Evolutionary conservation across 2,113 vertebrate species (phyloP).

Genomic region (Dipodomys merriami): DNA sequence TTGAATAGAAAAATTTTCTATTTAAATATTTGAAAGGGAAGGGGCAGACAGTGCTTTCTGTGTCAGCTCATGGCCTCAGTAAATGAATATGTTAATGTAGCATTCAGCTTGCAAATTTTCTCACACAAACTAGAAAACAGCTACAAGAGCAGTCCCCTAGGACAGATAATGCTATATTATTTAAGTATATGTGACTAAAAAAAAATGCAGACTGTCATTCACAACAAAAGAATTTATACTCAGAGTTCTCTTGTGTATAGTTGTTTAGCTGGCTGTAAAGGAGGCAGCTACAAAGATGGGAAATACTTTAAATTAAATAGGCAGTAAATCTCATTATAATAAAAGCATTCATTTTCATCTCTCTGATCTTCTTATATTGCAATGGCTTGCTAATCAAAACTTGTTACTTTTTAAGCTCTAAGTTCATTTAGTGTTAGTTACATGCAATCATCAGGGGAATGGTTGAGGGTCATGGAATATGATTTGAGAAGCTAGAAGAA

Average conservation of each 20-base stretch:
- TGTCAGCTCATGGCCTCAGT: constrained; percentile 14
- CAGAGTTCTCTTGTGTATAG: constrained; percentile 3
- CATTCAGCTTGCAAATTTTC: constrained; percentile 54
- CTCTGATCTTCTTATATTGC: background rate
- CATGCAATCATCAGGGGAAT: background rate
- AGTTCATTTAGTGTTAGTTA: background rate
- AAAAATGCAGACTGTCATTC: constrained; percentile 38
- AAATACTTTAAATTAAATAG: constrained; percentile 33
- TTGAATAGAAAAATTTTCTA: constrained; percentile 32
- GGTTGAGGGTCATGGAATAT: background rate
- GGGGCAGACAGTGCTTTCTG: background rate
- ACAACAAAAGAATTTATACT: constrained; percentile 53
- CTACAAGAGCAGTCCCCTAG: constrained; percentile 6
- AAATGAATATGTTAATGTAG: constrained; percentile 63
- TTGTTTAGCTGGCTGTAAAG: constrained; percentile 3
- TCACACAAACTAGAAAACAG: constrained; percentile 48
- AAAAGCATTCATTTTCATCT: constrained; percentile 22
- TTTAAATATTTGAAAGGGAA: constrained; percentile 46
- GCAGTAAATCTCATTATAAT: constrained; percentile 24
- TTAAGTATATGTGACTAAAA: constrained; percentile 34
- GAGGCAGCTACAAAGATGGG: constrained; percentile 4
- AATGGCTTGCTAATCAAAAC: background rate
- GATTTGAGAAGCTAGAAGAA: background rate
- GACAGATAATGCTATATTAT: constrained; percentile 49
- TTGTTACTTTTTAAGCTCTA: constrained; percentile 9